phyloP scores from a whole-genome alignment of 2,888 invertebrate species.

The Lochmaea capreae region DNA sequence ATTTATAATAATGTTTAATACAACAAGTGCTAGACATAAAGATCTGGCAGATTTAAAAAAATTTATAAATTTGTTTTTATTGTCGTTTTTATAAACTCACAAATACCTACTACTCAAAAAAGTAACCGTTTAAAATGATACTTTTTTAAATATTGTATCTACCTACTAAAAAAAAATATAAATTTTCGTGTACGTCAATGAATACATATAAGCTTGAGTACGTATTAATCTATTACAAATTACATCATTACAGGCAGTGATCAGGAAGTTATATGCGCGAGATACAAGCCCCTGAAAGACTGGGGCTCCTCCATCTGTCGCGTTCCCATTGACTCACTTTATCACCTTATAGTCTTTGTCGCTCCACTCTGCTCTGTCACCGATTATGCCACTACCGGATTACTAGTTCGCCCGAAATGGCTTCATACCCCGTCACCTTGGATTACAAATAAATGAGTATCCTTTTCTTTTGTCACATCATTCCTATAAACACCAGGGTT shows the following conservation, averaged over 20 bases:
- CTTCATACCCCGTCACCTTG: slow-evolving; percentile 58
- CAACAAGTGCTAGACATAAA: no score
- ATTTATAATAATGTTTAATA: no score
- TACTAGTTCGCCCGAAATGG: slow-evolving; percentile 52
- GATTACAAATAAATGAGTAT: slow-evolving; percentile 22
- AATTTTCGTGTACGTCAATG: slow-evolving; percentile 14
- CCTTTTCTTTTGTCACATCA: slow-evolving; percentile 1
- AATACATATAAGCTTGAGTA: slow-evolving; percentile 42
- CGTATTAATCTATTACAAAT: slow-evolving; percentile 64
- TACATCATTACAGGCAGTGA: slow-evolving; percentile 64
- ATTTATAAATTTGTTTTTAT: no score
- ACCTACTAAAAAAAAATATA: background rate
- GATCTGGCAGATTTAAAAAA: no score
- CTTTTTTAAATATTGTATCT: background rate
- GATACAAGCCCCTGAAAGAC: slow-evolving; percentile 35
- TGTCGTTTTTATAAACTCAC: no score
- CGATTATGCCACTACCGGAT: slow-evolving; percentile 46
- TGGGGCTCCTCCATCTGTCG: slow-evolving; percentile 23
- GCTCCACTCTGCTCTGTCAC: slow-evolving; percentile 20
- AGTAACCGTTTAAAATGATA: background rate
- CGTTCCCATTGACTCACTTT: slow-evolving; percentile 31
- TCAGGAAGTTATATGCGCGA: slow-evolving; percentile 62
- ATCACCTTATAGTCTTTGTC: slow-evolving; percentile 34
- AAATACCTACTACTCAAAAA: no score
- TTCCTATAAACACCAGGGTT: background rate